Evolutionary conservation across 2,797 vertebrate genomes (phyloP), one percentile per base, ranked within the genome.

Genomic region (Petrocephalus sullivani): DNA sequence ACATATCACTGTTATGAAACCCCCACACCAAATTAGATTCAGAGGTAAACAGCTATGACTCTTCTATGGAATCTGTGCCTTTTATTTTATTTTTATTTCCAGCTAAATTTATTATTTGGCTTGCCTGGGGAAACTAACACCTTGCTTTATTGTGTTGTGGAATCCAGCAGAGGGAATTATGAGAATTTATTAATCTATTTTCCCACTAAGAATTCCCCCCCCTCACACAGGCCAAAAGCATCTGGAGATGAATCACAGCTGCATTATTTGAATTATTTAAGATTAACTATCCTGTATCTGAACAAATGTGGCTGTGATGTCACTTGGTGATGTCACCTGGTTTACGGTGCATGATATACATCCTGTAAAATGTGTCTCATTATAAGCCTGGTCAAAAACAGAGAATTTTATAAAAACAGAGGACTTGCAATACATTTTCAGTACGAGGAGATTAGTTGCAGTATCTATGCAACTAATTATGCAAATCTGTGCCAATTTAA

Each of bases 1-100:
- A 46, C 71, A 78, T 78, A 78, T 46, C 71, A 78, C 71, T 78
- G 71, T 78, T 78, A 78, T 78, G 41, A 78, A 46, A 78, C 71
- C 37, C 71, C 37, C 64, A 67, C 64, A 67, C 64, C 28, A 67
- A 67, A 67, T 67, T 67, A 67, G 37, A 16, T 78, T 78, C 5
- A 4, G 33, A 16, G 7, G 71, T 46, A 78, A 78, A 78, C 37
- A 78, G 14, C 71, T 46, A 46, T 33, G 64, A 67, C 64, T 67
- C 33, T 67, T 67, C 37, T 75, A 41, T 75, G 67, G 14, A 41
- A 6, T 19, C 14, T 46, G 16, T 75, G 71, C 71, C 37, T 75
- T 75, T 41, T 41, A 41, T 75, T 75, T 37, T 75, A 37, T 46
- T 75, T 75, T 41, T 75, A 46, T 75, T 75, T 75, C 37, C 71